Evolutionary conservation across 2,797 vertebrate species (phyloP).

Genomic region (Neoniphon sammara): DNA sequence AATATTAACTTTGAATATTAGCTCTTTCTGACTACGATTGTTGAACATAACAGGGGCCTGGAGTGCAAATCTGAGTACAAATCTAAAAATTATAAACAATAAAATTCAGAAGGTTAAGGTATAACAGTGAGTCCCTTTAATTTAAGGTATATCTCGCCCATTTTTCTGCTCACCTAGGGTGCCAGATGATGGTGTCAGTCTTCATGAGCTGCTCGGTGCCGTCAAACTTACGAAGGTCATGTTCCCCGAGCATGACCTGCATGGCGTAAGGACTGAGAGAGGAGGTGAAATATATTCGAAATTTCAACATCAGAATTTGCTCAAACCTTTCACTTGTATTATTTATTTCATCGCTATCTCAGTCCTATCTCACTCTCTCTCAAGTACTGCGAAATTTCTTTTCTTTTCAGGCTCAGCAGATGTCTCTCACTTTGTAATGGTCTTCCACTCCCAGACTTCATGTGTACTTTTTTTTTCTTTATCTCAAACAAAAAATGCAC

Average conservation of each 20-base stretch:
- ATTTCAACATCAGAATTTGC: not conserved
- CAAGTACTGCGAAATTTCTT: not conserved
- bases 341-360: not conserved
- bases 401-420: not conserved
- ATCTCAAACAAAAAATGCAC: not conserved
- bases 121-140: not conserved
- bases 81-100: too few relatives aligned
- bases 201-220: conserved; percentile 81
- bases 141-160: not conserved
- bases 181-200: conserved; percentile 79
- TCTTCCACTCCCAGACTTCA: not conserved
- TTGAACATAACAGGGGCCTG: too few relatives aligned
- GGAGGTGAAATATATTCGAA: not conserved
- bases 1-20: not conserved
- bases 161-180: conserved; percentile 64
- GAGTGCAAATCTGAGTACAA: too few relatives aligned
- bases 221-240: conserved; percentile 72
- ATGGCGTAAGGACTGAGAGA: conserved; percentile 74
- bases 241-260: conserved; percentile 82
- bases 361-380: not conserved
- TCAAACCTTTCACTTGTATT: not conserved
- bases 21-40: too few relatives aligned
- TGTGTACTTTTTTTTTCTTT: not conserved
- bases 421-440: not conserved
- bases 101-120: not conserved